phyloP scores from a whole-genome alignment of 2,888 invertebrate genomes.

The Luperina nickerlii region DNA sequence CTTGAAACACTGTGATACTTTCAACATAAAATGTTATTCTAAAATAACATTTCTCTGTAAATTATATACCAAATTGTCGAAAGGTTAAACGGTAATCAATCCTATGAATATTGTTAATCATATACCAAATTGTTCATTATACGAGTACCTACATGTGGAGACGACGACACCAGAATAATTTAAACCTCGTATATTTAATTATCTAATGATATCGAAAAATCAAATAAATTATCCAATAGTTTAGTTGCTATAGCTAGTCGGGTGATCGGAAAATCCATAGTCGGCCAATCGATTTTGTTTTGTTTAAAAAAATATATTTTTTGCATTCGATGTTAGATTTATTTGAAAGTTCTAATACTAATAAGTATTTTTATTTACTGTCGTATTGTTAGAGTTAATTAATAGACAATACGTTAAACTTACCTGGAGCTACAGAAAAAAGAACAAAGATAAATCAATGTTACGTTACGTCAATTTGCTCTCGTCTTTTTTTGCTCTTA shows the following conservation, averaged over 20 bases:
- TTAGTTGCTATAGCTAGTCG: too few species aligned
- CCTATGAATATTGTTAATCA: constrained; percentile 44
- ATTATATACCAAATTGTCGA: not conserved
- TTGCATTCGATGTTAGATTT: not conserved
- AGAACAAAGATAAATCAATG: not conserved
- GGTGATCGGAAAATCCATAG: not conserved
- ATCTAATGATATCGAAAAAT: not conserved
- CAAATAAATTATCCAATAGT: not conserved
- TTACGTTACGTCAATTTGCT: not conserved
- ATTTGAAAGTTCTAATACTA: not conserved
- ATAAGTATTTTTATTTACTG: not conserved
- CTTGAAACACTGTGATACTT: not conserved
- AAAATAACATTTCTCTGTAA: not conserved
- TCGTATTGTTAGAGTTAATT: not conserved
- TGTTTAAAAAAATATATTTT: not conserved
- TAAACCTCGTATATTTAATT: not conserved
- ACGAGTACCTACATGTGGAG: not conserved
- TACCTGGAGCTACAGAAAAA: not conserved
- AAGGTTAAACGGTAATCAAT: constrained; percentile 31
- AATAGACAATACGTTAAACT: constrained; percentile 10
- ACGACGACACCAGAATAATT: not conserved
- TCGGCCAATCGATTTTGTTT: too few species aligned
- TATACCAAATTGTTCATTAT: not conserved
- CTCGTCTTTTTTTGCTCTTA: too few species aligned
- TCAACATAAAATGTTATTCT: constrained; percentile 10